Percentiles rank a stretch among this genome's conserved stretches.
These are phyloP conservation scores for Mesocricetus auratus DNA, from an alignment of 2,113 vertebrate genomes.

Conservation along the genomic window DNA sequence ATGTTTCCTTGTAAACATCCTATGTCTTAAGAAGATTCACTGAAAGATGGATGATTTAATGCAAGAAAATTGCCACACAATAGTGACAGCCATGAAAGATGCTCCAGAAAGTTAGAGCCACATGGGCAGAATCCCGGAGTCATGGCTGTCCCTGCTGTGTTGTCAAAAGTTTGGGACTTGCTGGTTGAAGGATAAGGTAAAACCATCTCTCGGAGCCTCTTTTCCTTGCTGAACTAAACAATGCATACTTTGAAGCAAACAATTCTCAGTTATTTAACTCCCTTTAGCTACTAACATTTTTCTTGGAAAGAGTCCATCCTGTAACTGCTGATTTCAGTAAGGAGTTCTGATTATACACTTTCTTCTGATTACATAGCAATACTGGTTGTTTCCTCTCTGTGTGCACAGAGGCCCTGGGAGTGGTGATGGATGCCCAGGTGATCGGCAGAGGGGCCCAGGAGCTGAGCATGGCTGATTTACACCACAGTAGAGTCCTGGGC, in stretches of 20 bases:
- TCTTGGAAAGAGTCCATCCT: constrained; percentile 74
- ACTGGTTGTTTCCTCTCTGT: constrained; percentile 80
- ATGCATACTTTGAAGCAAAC: constrained; percentile 2
- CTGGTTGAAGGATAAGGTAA: background rate
- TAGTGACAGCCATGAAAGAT: background rate
- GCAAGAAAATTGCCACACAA: background rate
- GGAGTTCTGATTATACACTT: constrained; percentile 83
- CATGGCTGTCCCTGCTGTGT: rapidly evolving
- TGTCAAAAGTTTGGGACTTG: background rate
- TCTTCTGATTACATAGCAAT: constrained; percentile 83
- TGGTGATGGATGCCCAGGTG: constrained; percentile 52
- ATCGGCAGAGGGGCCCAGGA: background rate
- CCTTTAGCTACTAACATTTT: constrained; percentile 69
- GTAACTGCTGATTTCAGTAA: constrained; percentile 83
- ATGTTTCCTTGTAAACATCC: background rate
- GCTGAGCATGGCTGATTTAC: constrained; percentile 52
- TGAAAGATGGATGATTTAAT: background rate
- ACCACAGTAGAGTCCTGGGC: constrained; percentile 32
- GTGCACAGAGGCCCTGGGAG: background rate
- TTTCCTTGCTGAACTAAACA: background rate
- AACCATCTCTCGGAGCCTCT: background rate
- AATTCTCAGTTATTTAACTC: constrained; percentile 75
- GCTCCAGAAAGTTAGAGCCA: background rate
- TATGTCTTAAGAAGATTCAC: background rate
- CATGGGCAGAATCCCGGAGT: background rate